Conservation (phyloP, 1,140 invertebrate species). For the Yoshiicerus persimilis region DNA sequence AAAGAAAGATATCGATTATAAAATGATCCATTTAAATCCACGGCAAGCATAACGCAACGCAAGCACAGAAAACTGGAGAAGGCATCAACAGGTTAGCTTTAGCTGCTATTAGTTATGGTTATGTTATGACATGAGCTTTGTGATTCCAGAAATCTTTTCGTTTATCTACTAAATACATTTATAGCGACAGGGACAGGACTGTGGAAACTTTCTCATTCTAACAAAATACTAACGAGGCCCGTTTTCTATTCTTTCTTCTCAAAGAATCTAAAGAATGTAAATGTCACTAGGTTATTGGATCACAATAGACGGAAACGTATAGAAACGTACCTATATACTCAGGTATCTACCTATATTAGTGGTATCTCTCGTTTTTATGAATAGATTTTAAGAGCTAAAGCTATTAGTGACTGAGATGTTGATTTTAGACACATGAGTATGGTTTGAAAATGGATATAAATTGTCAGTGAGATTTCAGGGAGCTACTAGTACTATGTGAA, state of each 20-base stretch:
- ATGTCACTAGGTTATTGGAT: conserved; percentile 9
- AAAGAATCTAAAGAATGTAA: neutral
- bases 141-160: neutral
- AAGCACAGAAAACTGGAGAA: neutral
- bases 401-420: neutral
- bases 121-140: neutral
- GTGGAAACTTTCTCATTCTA: neutral
- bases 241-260: too few relatives aligned
- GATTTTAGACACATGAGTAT: neutral
- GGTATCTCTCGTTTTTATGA: neutral
- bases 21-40: neutral
- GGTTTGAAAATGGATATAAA: neutral
- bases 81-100: neutral
- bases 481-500: neutral
- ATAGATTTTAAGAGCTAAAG: neutral
- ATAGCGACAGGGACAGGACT: neutral
- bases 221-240: neutral
- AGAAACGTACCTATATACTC: neutral
- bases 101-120: neutral
- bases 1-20: neutral
- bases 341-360: neutral
- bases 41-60: neutral
- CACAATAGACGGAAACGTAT: neutral
- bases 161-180: neutral
- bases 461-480: neutral